Evolutionary conservation across 2,888 invertebrate genomes (phyloP), one percentile per base, ranked within the genome.

Genomic region (Arctia plantaginis): DNA sequence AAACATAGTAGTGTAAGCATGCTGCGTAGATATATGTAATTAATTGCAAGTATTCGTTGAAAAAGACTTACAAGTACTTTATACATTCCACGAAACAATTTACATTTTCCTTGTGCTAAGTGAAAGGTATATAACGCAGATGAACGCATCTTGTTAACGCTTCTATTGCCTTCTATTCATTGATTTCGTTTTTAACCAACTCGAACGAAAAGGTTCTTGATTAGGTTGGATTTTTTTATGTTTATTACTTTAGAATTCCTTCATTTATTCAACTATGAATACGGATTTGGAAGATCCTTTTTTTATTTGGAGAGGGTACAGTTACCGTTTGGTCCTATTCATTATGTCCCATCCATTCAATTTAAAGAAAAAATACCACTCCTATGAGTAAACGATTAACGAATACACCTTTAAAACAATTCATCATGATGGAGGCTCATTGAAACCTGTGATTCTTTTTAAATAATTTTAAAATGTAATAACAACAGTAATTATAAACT

Each of bases 1-100:
- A 55, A 71, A 68, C 76, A 76, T 44, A 67, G 35, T 67, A 62
- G 18, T 72, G 39, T 41, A 27, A 39, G 41, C n/a, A 62, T 30
- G 10, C 27, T 30, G 44, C 62, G 41, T 18, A 30, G 2, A 47
- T 23, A 23, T 47, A 47, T 18, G 3, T 18, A 18, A 47, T 18
- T 6, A 7, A 62, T 27, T 7, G 7, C 18, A 62, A 59, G 59
- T 30, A 13, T 62, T 62, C 23, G 23, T 51, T 30, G 62, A 27
- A 62, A 4, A 27, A 47, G 47, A 15, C 62, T 27, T 30, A 30
- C 18, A 30, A 18, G 30, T 62, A 62, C 30, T 18, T 30, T 62
- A 30, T 15, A 62, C 18, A 62, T 62, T 62, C 62, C 7, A 62
- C 13, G 30, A 62, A 62, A 62, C 62, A 62, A 62, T 62, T 62